Evolutionary conservation across 2,113 vertebrate genomes (phyloP).

Genomic region (Serilophus lunatus): DNA sequence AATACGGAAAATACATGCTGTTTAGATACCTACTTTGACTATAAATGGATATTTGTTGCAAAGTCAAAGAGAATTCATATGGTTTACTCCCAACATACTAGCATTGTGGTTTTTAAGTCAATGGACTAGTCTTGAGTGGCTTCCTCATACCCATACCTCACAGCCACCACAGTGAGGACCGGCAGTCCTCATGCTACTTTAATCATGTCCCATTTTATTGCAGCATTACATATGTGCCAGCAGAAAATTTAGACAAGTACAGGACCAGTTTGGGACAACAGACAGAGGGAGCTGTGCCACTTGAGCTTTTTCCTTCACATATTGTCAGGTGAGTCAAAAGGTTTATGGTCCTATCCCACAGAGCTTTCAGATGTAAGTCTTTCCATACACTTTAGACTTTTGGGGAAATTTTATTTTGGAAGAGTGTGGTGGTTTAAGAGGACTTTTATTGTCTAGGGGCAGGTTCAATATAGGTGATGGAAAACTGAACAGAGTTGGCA

Average conservation of each 20-base stretch:
- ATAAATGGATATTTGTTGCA: background rate
- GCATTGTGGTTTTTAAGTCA: background rate
- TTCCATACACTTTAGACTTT: background rate
- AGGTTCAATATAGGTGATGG: too few species aligned
- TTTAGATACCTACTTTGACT: background rate
- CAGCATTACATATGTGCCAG: slow-evolving; percentile 92
- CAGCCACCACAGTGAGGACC: background rate
- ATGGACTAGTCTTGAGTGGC: background rate
- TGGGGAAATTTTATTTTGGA: background rate
- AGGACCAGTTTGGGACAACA: slow-evolving; percentile 74
- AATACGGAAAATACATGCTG: background rate
- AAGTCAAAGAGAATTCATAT: background rate
- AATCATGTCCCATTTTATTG: slow-evolving; percentile 60
- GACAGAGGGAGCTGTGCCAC: slow-evolving; percentile 62
- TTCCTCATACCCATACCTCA: background rate
- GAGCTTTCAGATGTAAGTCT: background rate
- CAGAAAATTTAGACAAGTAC: slow-evolving; percentile 90
- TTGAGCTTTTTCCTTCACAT: slow-evolving; percentile 66
- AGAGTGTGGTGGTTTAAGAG: too few species aligned
- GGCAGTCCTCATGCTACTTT: background rate
- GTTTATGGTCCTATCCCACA: background rate
- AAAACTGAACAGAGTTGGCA: too few species aligned
- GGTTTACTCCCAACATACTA: background rate
- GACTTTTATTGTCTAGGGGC: too few species aligned
- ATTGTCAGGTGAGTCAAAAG: slow-evolving; percentile 63